A percentile compares a stretch with the other conserved stretches of the same genome.
phyloP scores from a whole-genome alignment of 1,140 invertebrate genomes.

The Eulimnadia texana region DNA sequence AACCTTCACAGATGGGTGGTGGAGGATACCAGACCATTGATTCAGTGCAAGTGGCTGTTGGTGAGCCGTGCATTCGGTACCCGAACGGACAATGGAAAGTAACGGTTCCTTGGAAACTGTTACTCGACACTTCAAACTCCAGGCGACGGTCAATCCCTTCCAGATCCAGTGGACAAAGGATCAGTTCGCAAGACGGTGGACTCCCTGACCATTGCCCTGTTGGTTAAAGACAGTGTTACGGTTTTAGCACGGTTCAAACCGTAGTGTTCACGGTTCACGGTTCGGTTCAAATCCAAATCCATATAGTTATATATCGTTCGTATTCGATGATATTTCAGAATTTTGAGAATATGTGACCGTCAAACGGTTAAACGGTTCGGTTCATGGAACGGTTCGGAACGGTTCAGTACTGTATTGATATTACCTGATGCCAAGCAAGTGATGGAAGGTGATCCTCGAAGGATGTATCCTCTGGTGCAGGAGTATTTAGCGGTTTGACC shows the following conservation, averaged over 20 bases:
- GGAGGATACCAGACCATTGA: constrained; percentile 59
- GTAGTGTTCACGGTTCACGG: too few species aligned
- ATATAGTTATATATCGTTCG: too few species aligned
- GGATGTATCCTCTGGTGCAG: constrained; percentile 52
- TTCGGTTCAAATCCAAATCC: too few species aligned
- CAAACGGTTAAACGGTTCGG: too few species aligned
- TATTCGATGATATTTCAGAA: background rate
- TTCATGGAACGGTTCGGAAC: background rate
- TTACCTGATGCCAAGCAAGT: constrained; percentile 59
- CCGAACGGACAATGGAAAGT: constrained; percentile 57
- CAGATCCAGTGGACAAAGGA: constrained; percentile 48
- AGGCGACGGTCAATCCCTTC: constrained; percentile 36
- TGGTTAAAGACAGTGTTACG: constrained; percentile 20
- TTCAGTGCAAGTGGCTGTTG: constrained; percentile 56
- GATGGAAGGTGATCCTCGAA: constrained; percentile 49
- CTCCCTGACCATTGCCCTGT: constrained; percentile 57
- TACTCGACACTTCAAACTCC: constrained; percentile 43
- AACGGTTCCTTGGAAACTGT: constrained; percentile 47
- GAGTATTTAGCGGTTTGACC: constrained; percentile 47
- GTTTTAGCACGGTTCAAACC: too few species aligned
- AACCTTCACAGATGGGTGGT: constrained; percentile 51
- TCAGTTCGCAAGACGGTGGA: constrained; percentile 52
- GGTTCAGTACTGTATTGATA: constrained; percentile 8
- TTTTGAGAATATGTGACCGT: background rate
- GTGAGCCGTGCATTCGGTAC: constrained; percentile 51